phyloP scores from a whole-genome alignment of 2,113 vertebrate species.

The Chaenogobius annularis region DNA sequence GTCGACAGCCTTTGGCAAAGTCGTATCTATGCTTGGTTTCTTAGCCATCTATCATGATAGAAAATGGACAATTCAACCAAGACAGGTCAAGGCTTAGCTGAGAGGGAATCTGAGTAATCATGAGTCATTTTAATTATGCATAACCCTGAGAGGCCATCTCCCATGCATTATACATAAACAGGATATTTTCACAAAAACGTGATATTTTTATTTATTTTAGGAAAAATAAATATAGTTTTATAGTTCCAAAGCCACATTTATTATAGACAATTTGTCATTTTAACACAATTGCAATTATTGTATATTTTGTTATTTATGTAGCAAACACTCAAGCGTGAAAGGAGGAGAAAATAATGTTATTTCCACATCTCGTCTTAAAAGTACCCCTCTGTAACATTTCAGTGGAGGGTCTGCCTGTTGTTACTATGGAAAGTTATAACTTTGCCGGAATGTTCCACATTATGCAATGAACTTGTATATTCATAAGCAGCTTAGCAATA shows the following conservation, averaged over 20 bases:
- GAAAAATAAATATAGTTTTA: not conserved
- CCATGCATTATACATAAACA: not conserved
- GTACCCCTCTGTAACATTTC: too few relatives aligned
- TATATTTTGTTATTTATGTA: not conserved
- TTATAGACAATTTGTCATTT: not conserved
- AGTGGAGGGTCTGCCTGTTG: too few relatives aligned
- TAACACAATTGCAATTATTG: not conserved
- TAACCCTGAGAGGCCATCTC: constrained; percentile 26
- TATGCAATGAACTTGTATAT: too few relatives aligned
- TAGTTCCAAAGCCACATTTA: too few relatives aligned
- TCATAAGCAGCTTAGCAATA: too few relatives aligned
- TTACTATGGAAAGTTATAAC: too few relatives aligned
- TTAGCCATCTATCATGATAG: constrained; percentile 23
- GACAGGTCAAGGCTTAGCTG: constrained; percentile 36
- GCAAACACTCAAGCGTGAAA: not conserved
- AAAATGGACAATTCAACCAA: constrained; percentile 32
- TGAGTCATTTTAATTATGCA: constrained; percentile 67
- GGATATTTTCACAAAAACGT: not conserved
- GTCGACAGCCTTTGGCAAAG: constrained; percentile 40
- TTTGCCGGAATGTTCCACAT: too few relatives aligned
- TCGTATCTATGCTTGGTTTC: not conserved
- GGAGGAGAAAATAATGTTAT: not conserved
- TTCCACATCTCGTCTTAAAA: too few relatives aligned
- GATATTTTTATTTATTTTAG: too few relatives aligned
- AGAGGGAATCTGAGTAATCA: constrained; percentile 61